A percentile compares a stretch with the other conserved stretches of the same genome.
phyloP scores from a whole-genome alignment of 23 tunicate species.

The Halocynthia aurantium region DNA sequence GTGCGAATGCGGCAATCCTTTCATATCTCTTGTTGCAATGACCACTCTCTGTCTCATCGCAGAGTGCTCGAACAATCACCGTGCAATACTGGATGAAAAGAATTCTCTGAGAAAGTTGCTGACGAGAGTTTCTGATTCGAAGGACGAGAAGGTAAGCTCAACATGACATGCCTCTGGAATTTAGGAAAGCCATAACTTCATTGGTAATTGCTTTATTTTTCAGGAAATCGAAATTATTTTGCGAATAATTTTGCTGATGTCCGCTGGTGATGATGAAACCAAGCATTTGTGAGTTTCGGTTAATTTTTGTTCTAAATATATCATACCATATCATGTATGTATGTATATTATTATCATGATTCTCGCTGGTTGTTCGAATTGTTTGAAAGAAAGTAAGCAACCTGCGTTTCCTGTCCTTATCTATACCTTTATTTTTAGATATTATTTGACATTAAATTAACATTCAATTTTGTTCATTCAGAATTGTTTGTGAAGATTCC shows the following conservation, averaged over 20 bases:
- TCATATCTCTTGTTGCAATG: slow-evolving; percentile 62
- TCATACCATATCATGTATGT: background rate
- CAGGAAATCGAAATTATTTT: slow-evolving; percentile 80
- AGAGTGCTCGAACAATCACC: slow-evolving; percentile 58
- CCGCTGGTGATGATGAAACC: slow-evolving; percentile 65
- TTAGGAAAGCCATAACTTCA: background rate
- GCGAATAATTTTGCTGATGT: slow-evolving; percentile 48
- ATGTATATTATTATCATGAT: too few species aligned
- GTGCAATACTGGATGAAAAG: slow-evolving; percentile 39
- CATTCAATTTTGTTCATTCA: background rate
- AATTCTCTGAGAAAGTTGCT: slow-evolving; percentile 37
- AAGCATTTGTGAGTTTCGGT: slow-evolving; percentile 64
- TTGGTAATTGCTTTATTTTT: background rate
- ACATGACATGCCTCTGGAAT: background rate
- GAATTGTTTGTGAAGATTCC: slow-evolving; percentile 83
- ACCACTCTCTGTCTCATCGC: slow-evolving; percentile 63
- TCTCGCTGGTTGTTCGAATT: too few species aligned
- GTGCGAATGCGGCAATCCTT: slow-evolving; percentile 28
- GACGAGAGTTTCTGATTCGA: slow-evolving; percentile 24
- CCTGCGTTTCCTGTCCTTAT: too few species aligned
- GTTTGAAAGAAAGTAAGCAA: too few species aligned
- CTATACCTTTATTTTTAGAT: too few species aligned
- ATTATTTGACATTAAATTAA: too few species aligned
- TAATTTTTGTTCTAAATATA: background rate
- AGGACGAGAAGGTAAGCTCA: slow-evolving; percentile 65